Percentiles rank a stretch among this genome's conserved stretches.
Evolutionary conservation across 2,113 vertebrate species (phyloP).

Genomic region (Rostratula benghalensis): DNA sequence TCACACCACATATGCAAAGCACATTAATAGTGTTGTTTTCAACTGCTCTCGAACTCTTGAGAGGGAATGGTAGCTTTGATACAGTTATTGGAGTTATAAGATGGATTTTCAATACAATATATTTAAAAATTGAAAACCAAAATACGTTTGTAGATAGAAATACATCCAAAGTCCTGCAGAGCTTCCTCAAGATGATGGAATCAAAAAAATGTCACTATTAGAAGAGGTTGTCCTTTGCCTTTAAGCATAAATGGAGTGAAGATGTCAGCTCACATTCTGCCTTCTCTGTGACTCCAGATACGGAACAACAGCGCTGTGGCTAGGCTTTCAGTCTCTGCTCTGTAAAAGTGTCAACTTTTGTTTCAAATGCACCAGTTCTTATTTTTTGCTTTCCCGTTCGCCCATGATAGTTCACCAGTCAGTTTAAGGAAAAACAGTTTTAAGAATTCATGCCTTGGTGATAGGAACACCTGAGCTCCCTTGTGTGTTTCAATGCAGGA

Average conservation of each 20-base stretch:
- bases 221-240: not conserved
- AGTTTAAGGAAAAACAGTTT: slow-evolving; percentile 44
- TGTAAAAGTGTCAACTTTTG: slow-evolving; percentile 44
- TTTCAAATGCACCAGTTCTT: slow-evolving; percentile 25
- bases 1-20: no score
- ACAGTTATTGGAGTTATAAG: not conserved
- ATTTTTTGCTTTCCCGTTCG: slow-evolving; percentile 44
- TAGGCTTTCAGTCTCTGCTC: slow-evolving; percentile 27
- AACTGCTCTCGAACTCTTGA: not conserved
- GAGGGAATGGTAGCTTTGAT: not conserved
- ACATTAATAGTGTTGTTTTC: not conserved
- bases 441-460: slow-evolving; percentile 53
- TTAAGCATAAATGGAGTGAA: not conserved
- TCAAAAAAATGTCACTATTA: not conserved
- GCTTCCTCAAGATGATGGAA: not conserved
- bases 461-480: slow-evolving; percentile 64
- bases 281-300: slow-evolving; percentile 1
- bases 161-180: not conserved
- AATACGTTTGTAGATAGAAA: not conserved
- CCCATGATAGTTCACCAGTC: slow-evolving; percentile 30
- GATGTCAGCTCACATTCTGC: slow-evolving; percentile 29
- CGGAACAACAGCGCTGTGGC: not conserved
- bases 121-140: not conserved
- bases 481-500: slow-evolving; percentile 4
- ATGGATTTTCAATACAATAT: not conserved